Percentiles rank a stretch among this genome's conserved stretches.
Evolutionary conservation across 2,113 vertebrate species (phyloP).

Genomic region (Narcine bancroftii): DNA sequence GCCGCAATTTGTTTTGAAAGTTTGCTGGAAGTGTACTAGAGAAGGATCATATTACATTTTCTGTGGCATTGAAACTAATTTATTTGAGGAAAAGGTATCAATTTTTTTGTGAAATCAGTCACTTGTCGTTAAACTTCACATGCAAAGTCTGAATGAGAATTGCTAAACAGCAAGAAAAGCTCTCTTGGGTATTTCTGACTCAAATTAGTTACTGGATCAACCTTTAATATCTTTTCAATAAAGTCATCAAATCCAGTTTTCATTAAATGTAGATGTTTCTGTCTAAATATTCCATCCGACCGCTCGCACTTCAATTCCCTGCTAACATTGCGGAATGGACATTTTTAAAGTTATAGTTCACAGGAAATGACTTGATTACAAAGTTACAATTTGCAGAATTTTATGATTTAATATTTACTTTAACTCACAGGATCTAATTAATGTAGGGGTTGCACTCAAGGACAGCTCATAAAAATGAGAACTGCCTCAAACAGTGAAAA

Average conservation of each 20-base stretch:
- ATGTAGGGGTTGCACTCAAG: not conserved
- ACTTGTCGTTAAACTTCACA: not conserved
- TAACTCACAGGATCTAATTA: not conserved
- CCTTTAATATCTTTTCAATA: constrained; percentile 22
- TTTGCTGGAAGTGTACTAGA: not conserved
- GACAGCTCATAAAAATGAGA: not conserved
- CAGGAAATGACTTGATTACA: not conserved
- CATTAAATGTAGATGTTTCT: constrained; percentile 19
- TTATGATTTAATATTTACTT: not conserved
- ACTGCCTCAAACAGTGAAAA: not conserved
- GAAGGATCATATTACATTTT: not conserved
- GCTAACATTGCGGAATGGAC: not conserved
- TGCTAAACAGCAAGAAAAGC: constrained; percentile 17
- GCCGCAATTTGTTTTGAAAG: not conserved
- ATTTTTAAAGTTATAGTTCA: not conserved
- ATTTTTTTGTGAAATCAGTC: not conserved
- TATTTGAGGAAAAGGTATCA: not conserved
- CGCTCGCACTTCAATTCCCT: not conserved
- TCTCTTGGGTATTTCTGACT: not conserved
- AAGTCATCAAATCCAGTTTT: constrained; percentile 34
- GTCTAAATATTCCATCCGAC: constrained; percentile 5
- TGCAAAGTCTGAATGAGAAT: not conserved
- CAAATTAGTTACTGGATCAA: constrained; percentile 18
- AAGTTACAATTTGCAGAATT: not conserved
- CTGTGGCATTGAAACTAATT: not conserved